Evolutionary conservation across 2,888 invertebrate genomes (phyloP).

Genomic region (Beris morrisii): DNA sequence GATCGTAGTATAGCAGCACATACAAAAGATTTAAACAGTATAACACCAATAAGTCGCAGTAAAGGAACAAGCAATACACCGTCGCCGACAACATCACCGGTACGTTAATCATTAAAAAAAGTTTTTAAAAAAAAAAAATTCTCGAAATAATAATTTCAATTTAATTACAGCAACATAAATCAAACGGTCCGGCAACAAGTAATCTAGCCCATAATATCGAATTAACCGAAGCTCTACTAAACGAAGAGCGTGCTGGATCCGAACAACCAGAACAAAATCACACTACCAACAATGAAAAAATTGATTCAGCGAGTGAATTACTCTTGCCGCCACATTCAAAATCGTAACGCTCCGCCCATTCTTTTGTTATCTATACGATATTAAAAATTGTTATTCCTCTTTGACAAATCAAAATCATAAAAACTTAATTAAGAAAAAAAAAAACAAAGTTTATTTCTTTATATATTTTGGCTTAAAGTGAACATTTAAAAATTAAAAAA

Average conservation of each 20-base stretch:
- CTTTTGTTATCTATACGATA: not conserved
- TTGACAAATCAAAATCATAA: no score
- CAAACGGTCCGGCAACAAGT: conserved; percentile 37
- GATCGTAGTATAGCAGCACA: conserved; percentile 60
- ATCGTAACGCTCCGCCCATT: conserved; percentile 37
- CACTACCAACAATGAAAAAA: not conserved
- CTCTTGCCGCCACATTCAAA: conserved; percentile 34
- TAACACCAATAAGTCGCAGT: conserved; percentile 38
- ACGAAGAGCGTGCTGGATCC: conserved; percentile 1
- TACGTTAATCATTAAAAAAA: conserved; percentile 35
- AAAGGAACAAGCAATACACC: conserved; percentile 39
- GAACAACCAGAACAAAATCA: conserved; percentile 2
- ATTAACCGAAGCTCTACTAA: conserved; percentile 15
- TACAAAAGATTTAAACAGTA: conserved; percentile 45
- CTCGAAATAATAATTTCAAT: not conserved
- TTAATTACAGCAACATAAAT: conserved; percentile 35
- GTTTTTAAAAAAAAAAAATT: not conserved
- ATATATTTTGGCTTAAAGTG: no score
- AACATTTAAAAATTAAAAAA: no score
- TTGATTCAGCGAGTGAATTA: conserved; percentile 22
- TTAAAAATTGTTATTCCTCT: not conserved
- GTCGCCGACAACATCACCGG: conserved; percentile 38
- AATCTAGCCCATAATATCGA: conserved; percentile 18
- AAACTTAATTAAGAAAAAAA: no score
- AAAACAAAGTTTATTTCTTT: no score